Evolutionary conservation across 2,797 vertebrate genomes (phyloP).

Genomic region (Xenopus petersii): DNA sequence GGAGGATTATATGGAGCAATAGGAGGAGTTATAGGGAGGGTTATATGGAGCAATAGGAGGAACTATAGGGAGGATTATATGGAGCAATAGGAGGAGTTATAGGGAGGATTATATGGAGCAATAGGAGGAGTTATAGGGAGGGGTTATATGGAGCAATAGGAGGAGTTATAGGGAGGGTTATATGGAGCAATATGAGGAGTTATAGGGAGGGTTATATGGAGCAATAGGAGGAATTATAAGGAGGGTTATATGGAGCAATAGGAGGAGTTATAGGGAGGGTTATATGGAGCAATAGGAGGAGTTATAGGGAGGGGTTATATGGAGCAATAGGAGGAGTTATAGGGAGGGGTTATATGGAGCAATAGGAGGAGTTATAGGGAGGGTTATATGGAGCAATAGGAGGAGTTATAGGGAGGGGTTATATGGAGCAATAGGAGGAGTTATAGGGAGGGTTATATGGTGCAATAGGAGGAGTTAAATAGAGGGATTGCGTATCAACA

Average conservation of each 20-base stretch:
- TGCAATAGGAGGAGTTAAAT: background rate
- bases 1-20: too few species aligned
- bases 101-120: too few species aligned
- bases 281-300: background rate
- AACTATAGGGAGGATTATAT: background rate
- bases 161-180: too few species aligned
- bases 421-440: background rate
- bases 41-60: background rate
- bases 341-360: background rate
- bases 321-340: background rate
- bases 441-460: background rate
- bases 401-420: slow-evolving; percentile 3
- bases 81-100: background rate
- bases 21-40: too few species aligned
- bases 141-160: too few species aligned
- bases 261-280: background rate
- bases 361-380: slow-evolving; percentile 3
- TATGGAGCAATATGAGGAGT: too few species aligned
- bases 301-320: too few species aligned
- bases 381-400: background rate
- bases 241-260: too few species aligned
- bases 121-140: too few species aligned
- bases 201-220: too few species aligned
- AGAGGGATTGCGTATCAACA: too few species aligned
- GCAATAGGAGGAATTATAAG: too few species aligned